Percentiles rank a stretch among this genome's conserved stretches.
These are phyloP conservation scores for Sterna hirundo DNA, from an alignment of 2,113 vertebrate species.

Conservation along the genomic window DNA sequence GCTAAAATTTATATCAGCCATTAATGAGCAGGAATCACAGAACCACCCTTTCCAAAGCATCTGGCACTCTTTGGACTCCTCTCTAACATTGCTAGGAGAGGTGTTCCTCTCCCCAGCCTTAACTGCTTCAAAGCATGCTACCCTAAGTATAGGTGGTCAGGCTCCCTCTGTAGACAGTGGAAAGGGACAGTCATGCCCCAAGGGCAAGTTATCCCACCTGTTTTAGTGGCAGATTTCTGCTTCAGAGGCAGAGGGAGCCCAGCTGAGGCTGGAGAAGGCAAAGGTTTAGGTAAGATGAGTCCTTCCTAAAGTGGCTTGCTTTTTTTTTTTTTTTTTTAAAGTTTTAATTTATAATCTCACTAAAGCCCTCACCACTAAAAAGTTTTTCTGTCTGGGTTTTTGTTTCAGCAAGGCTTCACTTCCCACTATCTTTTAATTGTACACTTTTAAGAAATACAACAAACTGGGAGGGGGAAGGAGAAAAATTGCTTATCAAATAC, in stretches of 20 bases:
- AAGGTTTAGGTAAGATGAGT: background rate
- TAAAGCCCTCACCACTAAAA: background rate
- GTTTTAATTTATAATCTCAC: background rate
- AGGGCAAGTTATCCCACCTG: background rate
- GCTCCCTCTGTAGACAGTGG: background rate
- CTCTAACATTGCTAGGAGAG: background rate
- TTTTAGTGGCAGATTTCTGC: background rate
- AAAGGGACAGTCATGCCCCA: background rate
- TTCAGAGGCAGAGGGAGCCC: background rate
- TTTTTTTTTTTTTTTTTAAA: no score
- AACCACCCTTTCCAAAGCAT: background rate
- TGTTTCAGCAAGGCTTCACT: background rate
- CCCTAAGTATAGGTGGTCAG: background rate
- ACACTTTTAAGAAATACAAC: background rate
- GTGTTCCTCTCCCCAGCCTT: background rate
- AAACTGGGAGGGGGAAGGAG: background rate
- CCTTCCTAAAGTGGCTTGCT: background rate
- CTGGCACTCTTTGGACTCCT: background rate
- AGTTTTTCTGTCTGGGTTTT: background rate
- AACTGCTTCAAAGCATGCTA: background rate
- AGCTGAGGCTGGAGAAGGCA: background rate
- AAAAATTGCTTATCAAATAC: background rate
- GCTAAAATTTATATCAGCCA: background rate
- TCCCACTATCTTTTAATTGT: background rate
- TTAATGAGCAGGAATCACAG: background rate